phyloP scores from a whole-genome alignment of 2,888 invertebrate genomes.

The Temnothorax unifasciatus region DNA sequence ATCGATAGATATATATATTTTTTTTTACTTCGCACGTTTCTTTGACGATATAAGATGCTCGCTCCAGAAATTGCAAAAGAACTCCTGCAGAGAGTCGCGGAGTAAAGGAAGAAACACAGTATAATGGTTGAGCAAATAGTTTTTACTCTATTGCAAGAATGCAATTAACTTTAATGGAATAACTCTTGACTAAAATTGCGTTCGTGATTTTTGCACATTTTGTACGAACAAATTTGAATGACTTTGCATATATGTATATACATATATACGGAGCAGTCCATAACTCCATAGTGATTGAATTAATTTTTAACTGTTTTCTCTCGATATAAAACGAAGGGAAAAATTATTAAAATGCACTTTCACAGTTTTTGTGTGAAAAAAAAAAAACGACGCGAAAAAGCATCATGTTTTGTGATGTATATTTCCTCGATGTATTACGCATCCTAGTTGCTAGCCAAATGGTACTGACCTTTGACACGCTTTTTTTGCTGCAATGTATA shows the following conservation, averaged over 20 bases:
- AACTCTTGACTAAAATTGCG: constrained; percentile 22
- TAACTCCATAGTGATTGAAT: background rate
- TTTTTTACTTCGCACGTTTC: background rate
- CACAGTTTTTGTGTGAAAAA: background rate
- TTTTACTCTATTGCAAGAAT: constrained; percentile 17
- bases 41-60: constrained; percentile 16
- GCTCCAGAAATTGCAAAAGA: background rate
- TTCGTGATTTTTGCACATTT: constrained; percentile 15
- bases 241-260: background rate
- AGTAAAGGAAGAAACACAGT: background rate
- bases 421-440: constrained; percentile 14
- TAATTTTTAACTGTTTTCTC: constrained; percentile 16
- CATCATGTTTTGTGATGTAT: background rate
- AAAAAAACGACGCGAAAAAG: background rate
- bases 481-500: constrained; percentile 41
- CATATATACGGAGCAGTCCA: too few species aligned
- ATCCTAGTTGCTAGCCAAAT: constrained; percentile 25
- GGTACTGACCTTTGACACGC: constrained; percentile 43
- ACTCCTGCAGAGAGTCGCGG: background rate
- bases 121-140: constrained; percentile 26
- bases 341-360: constrained; percentile 1
- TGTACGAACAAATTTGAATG: background rate
- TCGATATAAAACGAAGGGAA: background rate
- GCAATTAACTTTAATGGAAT: constrained; percentile 45
- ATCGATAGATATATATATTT: constrained; percentile 35